Conservation (phyloP, 2,888 invertebrate species). For the Euzetes globulus region DNA sequence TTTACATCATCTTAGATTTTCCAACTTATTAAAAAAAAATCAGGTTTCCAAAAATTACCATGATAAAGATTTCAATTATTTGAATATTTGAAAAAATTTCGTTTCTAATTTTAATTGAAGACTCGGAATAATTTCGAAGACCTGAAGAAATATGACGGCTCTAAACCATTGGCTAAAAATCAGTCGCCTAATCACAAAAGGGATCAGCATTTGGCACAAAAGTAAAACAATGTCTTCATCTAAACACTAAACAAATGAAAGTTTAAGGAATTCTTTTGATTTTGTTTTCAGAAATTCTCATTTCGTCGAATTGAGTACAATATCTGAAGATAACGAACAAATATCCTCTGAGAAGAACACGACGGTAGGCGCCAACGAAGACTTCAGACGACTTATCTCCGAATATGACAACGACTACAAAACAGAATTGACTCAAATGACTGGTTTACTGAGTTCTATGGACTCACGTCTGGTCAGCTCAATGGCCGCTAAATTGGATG, state of each 20-base stretch:
- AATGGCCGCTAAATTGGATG: neutral
- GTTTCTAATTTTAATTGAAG: neutral
- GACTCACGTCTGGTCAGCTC: neutral
- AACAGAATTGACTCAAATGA: neutral
- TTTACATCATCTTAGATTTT: no score
- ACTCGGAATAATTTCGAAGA: slow-evolving; percentile 6
- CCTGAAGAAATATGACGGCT: slow-evolving; percentile 13
- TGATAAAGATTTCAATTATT: neutral
- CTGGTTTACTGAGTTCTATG: neutral
- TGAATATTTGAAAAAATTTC: neutral
- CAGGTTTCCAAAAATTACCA: no score
- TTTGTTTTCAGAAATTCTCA: slow-evolving; percentile 3
- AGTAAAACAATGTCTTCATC: neutral
- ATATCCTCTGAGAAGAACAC: slow-evolving; percentile 15
- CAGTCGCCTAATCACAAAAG: neutral
- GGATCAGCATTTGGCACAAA: neutral
- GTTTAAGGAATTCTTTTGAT: neutral
- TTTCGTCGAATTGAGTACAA: slow-evolving; percentile 25
- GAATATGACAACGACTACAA: neutral
- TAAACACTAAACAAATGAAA: neutral
- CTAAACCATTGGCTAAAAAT: neutral
- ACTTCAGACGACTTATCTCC: neutral
- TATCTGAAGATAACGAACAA: slow-evolving; percentile 29
- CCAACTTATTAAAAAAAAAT: no score
- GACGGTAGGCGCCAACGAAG: neutral